Evolutionary conservation across 2,888 invertebrate species (phyloP).

Genomic region (Pediacus dermestoides): DNA sequence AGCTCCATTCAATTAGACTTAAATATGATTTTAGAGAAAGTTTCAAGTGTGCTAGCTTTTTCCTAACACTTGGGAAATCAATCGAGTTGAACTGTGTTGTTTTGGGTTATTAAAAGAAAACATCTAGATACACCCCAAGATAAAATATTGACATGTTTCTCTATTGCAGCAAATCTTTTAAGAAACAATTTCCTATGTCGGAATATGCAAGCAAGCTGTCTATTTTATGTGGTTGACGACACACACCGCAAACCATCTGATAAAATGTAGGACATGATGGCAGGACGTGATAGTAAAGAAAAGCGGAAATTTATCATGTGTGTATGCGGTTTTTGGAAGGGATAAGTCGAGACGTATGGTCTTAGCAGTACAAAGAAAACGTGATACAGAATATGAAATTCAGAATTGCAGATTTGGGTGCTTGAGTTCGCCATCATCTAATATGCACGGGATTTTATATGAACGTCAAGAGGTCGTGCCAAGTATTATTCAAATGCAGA

Average conservation of each 20-base stretch:
- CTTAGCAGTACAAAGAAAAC: slow-evolving; percentile 15
- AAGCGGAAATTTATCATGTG: slow-evolving; percentile 15
- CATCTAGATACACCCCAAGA: too few species aligned
- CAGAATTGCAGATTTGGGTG: slow-evolving; percentile 13
- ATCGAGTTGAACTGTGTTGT: too few species aligned
- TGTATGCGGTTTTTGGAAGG: slow-evolving; percentile 15
- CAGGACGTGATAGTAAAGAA: slow-evolving; percentile 15
- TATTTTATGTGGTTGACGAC: slow-evolving; percentile 13
- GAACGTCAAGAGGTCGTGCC: slow-evolving; percentile 6
- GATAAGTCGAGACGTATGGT: slow-evolving; percentile 15
- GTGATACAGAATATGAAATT: slow-evolving; percentile 17
- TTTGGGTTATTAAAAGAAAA: too few species aligned
- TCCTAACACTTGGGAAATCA: too few species aligned
- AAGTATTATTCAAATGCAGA: slow-evolving; percentile 10
- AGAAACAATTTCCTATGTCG: slow-evolving; percentile 11
- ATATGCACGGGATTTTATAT: slow-evolving; percentile 3
- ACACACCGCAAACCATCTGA: slow-evolving; percentile 13
- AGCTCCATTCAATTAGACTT: too few species aligned
- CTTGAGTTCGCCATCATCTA: not conserved
- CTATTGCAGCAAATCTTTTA: too few species aligned
- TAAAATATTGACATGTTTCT: too few species aligned
- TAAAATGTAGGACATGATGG: slow-evolving; percentile 16
- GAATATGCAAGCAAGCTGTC: slow-evolving; percentile 13
- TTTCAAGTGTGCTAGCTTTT: too few species aligned
- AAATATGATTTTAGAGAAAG: too few species aligned